Evolutionary conservation across 2,797 vertebrate genomes (phyloP).

Genomic region (Peromyscus melanophrys): DNA sequence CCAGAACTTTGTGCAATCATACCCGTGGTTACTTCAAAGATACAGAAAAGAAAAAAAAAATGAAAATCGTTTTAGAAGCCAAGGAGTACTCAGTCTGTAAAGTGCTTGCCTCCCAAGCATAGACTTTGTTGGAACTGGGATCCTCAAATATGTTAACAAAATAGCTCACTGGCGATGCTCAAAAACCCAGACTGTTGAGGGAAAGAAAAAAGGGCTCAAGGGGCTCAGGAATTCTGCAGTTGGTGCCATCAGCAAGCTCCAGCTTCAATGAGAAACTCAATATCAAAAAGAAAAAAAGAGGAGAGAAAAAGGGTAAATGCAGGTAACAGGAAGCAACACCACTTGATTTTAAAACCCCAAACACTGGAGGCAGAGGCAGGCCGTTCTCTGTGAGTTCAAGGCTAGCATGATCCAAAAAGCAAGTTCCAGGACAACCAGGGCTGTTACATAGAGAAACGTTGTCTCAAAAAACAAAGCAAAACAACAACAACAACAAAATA

Average conservation of each 20-base stretch:
- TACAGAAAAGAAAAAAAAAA: background rate
- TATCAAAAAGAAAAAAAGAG: background rate
- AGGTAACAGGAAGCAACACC: background rate
- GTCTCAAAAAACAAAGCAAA: background rate
- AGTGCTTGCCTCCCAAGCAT: background rate
- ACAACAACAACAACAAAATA: too few species aligned
- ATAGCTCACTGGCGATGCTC: background rate
- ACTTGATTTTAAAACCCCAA: background rate
- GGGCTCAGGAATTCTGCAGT: too few species aligned
- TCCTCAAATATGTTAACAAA: background rate
- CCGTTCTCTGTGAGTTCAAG: background rate
- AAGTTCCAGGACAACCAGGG: background rate
- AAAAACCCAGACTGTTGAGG: background rate
- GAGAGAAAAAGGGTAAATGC: background rate
- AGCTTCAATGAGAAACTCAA: background rate
- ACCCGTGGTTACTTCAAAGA: background rate
- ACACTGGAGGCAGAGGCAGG: too few species aligned
- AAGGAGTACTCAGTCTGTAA: background rate
- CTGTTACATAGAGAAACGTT: background rate
- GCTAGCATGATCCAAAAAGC: background rate
- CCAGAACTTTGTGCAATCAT: background rate
- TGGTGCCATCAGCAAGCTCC: too few species aligned
- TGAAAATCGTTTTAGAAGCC: background rate
- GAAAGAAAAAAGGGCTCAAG: too few species aligned
- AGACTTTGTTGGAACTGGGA: background rate